Base-by-base conservation (phyloP, 1,140 invertebrate species). In the Hesperophylax magnus region DNA sequence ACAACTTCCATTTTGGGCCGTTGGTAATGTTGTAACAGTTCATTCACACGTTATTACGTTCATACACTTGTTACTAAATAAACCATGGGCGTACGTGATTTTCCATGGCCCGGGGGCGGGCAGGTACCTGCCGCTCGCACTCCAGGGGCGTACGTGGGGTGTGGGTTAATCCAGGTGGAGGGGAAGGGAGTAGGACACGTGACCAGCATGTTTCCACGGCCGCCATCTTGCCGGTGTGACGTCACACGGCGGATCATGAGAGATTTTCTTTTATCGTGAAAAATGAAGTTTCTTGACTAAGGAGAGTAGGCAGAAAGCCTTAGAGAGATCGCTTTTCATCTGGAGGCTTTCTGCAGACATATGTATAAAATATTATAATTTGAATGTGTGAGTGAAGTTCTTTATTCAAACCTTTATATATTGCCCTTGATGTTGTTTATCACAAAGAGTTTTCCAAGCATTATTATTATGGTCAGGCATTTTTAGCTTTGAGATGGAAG, bases 141-240 rank as follows among this genome's bases (percentile, higher is more conserved):
- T 74, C 69, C 52, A 54, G 69, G 69, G 69, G 69, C 69, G 52
- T 56, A 54, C 69, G 24, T 22, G 9, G 69, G 52, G 69, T 5
- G 22, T 47, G 69, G 27, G 24, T 17, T 53, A 74, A 56, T 56
- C 69, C 47, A 54, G 47, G 22, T 9, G 52, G 52, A 47, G 47
- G 24, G 6, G 39, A 22, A 24, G 76, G 24, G 56, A 60, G 20
- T 20, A 63, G 17, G 27, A 34, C 63, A 61, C 77, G 77, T 78
- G 77, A 78, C 77, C 77, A 47, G 77, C 61, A 78, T 78, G 74
- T 27, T 24, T 54, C 77, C 63, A 24, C 77, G 63, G 61, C 63
- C 22, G 77, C 77, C 77, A 78, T 78, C 63, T 78, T 78, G 47
- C n/a, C 34, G 34, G 7, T 20, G 47, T 61, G 47, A 67, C 63